Evolutionary conservation across 2,797 vertebrate species (phyloP), one percentile per base, ranked within the genome.

Genomic region (Capromys pilorides): DNA sequence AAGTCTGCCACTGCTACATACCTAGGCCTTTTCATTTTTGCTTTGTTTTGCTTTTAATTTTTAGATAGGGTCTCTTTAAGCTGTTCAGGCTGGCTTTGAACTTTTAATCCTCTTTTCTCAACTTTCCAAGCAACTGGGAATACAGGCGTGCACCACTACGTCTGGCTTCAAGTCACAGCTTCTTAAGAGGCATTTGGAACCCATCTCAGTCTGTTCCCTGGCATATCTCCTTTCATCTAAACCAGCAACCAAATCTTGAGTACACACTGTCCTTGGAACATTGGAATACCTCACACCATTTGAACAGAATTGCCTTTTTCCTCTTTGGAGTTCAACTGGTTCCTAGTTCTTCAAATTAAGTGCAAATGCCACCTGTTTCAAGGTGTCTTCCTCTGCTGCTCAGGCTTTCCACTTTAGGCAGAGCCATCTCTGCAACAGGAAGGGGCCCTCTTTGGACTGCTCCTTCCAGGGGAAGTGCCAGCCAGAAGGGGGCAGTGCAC

Each of bases 401-500:
- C 64, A 54, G 11, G 79, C 64, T 88, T 93, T 13, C 36, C 21
- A 26, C 62, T 28, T 28, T 1, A 0, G 31, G 54, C 79, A 59
- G 3, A n/a, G 24, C 80, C 41, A 11, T 31, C 62, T 61, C 41
- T 79, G 31, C 18, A 22, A 1, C 1, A 16, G 82, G 78, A 3
- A 6, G 54, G 13, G 3, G n/a, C 7, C 9, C 41, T n/a, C 26
- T 57, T 41, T 4, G 0, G 9, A 12, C 31, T 0, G 8, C 31
- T 78, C 73, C n/a, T 45, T 73, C 57, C 26, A 33, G 81, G 49
- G 14, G 49, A 85, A 87, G 80, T 59, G 81, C 67, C 28, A 66
- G 85, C 96, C 96, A 97, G 95, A 91, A 97, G 95, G 73, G 97
- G 96, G 97, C 95, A 97, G 95, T 89, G 64, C 59, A 87, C 51